Conservation (phyloP, 30 jellyfish, hydroid and myxozoan genomes). For the Hydractinia echinata region DNA sequence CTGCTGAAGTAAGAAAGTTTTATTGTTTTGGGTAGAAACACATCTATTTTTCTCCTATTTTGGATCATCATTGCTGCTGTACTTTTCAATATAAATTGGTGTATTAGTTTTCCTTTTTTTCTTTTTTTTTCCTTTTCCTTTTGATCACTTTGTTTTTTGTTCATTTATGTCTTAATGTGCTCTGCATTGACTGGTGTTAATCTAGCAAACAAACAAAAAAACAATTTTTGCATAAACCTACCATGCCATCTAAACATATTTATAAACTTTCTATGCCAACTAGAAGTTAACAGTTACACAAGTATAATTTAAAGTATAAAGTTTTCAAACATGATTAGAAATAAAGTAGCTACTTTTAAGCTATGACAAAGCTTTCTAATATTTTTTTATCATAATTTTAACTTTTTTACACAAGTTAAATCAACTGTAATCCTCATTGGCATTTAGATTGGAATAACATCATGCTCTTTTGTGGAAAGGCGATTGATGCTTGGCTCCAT, state of each 20-base stretch:
- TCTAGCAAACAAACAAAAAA: too few relatives aligned
- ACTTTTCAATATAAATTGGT: too few relatives aligned
- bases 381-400: too few relatives aligned
- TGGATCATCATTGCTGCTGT: too few relatives aligned
- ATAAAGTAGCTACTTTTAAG: neutral
- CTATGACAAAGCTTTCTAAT: neutral
- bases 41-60: too few relatives aligned
- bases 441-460: slow-evolving; percentile 55
- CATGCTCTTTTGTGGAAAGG: slow-evolving; percentile 86
- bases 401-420: neutral
- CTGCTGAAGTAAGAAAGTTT: slow-evolving; percentile 57
- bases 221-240: too few relatives aligned
- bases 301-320: neutral
- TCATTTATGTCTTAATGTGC: too few relatives aligned
- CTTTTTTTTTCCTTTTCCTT: too few relatives aligned
- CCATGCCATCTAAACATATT: too few relatives aligned
- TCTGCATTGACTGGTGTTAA: too few relatives aligned
- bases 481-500: slow-evolving; percentile 85
- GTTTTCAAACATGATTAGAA: neutral
- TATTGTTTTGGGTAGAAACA: neutral
- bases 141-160: too few relatives aligned
- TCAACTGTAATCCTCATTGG: neutral
- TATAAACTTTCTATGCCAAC: neutral
- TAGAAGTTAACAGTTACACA: neutral
- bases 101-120: too few relatives aligned